Base-by-base conservation (phyloP, 2,888 invertebrate species). In the Amphipyra berbera region DNA sequence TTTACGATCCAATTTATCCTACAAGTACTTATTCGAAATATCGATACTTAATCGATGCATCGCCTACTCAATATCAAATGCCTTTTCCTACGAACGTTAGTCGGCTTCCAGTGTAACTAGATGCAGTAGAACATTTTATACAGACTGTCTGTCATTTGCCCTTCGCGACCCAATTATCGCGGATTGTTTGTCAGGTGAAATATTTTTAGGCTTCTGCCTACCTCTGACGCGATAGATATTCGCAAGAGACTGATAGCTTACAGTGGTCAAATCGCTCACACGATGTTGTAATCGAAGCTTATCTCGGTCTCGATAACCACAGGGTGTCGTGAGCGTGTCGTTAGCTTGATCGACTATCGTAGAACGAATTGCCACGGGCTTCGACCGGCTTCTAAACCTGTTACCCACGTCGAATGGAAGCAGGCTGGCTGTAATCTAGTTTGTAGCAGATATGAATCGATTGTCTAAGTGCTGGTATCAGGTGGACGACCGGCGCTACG, bases 301-400 rank as follows among this genome's bases (percentile, higher is more conserved):
- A 73, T 58, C 63, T 74, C 47, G 38, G 35, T 69, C 63, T 71
- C 63, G 48, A 63, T 63, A 73, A 63, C 71, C 71, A 65, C 71
- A 62, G 57, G 54, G 75, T 67, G 56, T 60, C 73, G 70, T 59
- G 69, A 53, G 46, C 54, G 50, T 65, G 68, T 71, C 68, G 67
- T 76, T 70, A 76, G 42, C 14, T 64, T 66, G 76, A 76, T 70
- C 63, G 76, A 61, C 61, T 50, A 59, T 68, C 68, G 63, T 72
- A 58, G 63, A 61, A 49, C 52, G 59, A 53, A 77, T 65, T 44
- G 78, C 61, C 52, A 21, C 58, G 53, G 72, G 53, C 65, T 38
- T 62, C 67, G 64, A 61, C 64, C 73, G 49, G 53, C 59, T 58
- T 44, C 50, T 47, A 56, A 63, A 62, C 63, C 70, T 57, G 61